Conservation (phyloP, 2,888 invertebrate genomes). For the Griposia aprilina region DNA sequence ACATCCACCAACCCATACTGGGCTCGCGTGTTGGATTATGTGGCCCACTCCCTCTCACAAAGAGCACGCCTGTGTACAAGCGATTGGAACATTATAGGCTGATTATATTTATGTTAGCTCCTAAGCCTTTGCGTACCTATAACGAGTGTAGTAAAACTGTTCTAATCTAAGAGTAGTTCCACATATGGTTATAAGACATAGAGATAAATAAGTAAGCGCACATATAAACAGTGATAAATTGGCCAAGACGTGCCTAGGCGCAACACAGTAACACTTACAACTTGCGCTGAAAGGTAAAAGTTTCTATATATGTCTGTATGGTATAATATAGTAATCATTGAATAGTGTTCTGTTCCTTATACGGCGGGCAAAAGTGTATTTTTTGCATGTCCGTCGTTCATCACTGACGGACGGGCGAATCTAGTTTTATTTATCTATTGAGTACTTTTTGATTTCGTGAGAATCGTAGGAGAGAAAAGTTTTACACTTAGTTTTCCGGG, state of each 20-base stretch:
- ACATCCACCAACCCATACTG: background rate
- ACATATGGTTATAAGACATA: slow-evolving; percentile 29
- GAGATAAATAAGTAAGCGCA: slow-evolving; percentile 34
- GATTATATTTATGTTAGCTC: background rate
- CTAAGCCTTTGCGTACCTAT: background rate
- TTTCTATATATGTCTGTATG: slow-evolving; percentile 30
- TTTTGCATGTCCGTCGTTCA: slow-evolving; percentile 28
- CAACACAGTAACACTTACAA: slow-evolving; percentile 36
- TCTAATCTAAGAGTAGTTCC: background rate
- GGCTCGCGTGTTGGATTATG: background rate
- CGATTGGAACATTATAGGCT: background rate
- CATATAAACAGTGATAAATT: slow-evolving; percentile 40
- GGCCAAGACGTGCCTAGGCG: slow-evolving; percentile 2
- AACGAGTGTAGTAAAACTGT: slow-evolving; percentile 28
- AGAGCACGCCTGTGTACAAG: background rate
- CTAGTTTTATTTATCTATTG: slow-evolving; percentile 11
- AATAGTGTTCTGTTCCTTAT: slow-evolving; percentile 25
- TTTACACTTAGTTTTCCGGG: background rate
- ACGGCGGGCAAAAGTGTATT: slow-evolving; percentile 11
- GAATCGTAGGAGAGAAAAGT: background rate
- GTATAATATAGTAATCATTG: slow-evolving; percentile 48
- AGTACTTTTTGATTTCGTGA: slow-evolving; percentile 5
- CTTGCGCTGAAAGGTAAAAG: slow-evolving; percentile 41
- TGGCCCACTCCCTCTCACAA: background rate
- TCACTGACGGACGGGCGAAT: slow-evolving; percentile 14